A percentile compares a stretch with the other conserved stretches of the same genome.
Evolutionary conservation across 2,888 invertebrate species (phyloP).

Genomic region (Clanis bilineata): DNA sequence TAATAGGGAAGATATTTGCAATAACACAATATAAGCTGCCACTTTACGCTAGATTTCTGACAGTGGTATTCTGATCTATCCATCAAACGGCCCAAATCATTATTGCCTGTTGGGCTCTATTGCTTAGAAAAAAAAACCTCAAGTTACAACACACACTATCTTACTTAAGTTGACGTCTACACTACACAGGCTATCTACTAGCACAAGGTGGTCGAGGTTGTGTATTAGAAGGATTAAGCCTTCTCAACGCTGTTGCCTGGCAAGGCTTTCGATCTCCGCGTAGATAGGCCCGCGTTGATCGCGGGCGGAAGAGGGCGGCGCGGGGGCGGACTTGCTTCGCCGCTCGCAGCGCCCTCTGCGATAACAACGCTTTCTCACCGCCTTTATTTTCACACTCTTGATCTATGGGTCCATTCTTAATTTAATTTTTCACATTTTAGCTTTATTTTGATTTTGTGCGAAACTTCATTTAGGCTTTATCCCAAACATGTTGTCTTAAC

Average conservation of each 20-base stretch:
- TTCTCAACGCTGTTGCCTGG: neutral
- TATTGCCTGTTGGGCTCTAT: no score
- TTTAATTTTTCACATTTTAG: neutral
- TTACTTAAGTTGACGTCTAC: no score
- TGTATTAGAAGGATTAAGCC: neutral
- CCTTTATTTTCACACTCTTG: slow-evolving; percentile 9
- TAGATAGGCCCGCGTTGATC: slow-evolving; percentile 10
- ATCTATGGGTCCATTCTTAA: slow-evolving; percentile 6
- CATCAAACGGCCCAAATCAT: no score
- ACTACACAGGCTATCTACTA: neutral
- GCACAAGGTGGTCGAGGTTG: neutral
- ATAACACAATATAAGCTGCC: no score
- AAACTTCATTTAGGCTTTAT: no score
- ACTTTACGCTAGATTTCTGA: no score
- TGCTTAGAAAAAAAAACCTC: no score
- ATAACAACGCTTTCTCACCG: slow-evolving; percentile 1
- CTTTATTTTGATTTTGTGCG: neutral
- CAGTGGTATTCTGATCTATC: no score
- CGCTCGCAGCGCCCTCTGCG: slow-evolving; percentile 7
- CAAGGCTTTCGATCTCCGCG: neutral
- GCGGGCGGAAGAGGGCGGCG: slow-evolving; percentile 9
- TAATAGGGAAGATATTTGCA: no score
- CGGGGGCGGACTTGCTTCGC: neutral
- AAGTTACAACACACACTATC: no score
- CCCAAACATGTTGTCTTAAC: no score